These are phyloP conservation scores for Hirtodrosophila confusa DNA, from an alignment of 2,888 invertebrate genomes.

Conservation along the genomic window DNA sequence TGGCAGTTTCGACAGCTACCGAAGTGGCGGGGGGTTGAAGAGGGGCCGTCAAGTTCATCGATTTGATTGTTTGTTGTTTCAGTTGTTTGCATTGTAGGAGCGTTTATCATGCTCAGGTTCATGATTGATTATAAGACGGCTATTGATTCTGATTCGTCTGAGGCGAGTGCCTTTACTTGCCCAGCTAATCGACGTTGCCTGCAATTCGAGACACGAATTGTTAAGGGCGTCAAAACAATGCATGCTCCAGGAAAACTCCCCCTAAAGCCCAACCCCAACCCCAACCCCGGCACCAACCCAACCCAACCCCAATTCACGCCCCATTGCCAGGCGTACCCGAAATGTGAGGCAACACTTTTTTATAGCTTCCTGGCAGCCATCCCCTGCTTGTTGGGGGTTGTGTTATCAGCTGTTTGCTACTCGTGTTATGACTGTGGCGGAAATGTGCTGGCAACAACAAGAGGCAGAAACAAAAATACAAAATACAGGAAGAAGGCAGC, in stretches of 20 bases:
- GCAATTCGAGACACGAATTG: constrained; percentile 42
- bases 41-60: constrained; percentile 36
- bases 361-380: constrained; percentile 33
- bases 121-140: constrained; percentile 55
- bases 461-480: constrained; percentile 6
- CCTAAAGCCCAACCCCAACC: not conserved
- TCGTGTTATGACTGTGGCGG: constrained; percentile 68
- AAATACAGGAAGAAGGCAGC: constrained; percentile 29
- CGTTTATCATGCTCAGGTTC: constrained; percentile 58
- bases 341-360: constrained; percentile 48
- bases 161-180: not conserved
- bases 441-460: constrained; percentile 49
- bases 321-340: not conserved
- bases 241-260: constrained; percentile 12
- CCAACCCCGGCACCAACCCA: not conserved
- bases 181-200: constrained; percentile 27
- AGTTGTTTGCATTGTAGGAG: constrained; percentile 41
- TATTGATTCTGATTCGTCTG: constrained; percentile 38
- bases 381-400: constrained; percentile 8
- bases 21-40: too few relatives aligned
- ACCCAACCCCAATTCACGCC: constrained; percentile 4
- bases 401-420: constrained; percentile 71
- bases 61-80: constrained; percentile 44
- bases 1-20: constrained; percentile 24
- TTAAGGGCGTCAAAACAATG: constrained; percentile 54